Percentiles rank a stretch among this genome's conserved stretches.
Evolutionary conservation across 1,140 invertebrate species (phyloP).

Genomic region (Halictus rubicundus): DNA sequence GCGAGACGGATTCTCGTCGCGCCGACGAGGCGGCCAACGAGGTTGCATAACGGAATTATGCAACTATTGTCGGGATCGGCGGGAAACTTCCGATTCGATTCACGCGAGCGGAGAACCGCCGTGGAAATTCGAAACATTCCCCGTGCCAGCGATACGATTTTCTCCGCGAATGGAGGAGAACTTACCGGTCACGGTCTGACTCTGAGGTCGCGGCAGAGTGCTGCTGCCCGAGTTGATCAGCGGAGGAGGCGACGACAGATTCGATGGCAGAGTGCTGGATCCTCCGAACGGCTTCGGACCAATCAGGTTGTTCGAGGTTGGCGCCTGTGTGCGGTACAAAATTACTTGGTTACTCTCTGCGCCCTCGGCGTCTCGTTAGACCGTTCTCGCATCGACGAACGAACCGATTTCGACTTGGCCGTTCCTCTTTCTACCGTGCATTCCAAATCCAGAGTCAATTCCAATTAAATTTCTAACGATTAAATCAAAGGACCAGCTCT

Average conservation of each 20-base stretch:
- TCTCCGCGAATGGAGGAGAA: conserved; percentile 32
- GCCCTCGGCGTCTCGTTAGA: not conserved
- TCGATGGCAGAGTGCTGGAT: conserved; percentile 73
- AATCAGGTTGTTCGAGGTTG: conserved; percentile 72
- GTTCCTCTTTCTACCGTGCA: too few species aligned
- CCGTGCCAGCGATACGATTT: not conserved
- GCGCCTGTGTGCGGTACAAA: conserved; percentile 65
- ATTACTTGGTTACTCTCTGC: conserved; percentile 3
- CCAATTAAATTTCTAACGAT: too few species aligned
- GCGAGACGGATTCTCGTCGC: not conserved
- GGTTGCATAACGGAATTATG: conserved; percentile 19
- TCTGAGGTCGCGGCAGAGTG: conserved; percentile 77
- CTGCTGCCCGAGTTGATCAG: conserved; percentile 75
- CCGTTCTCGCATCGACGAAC: not conserved
- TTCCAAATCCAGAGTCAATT: too few species aligned
- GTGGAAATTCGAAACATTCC: not conserved
- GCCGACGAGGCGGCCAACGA: not conserved
- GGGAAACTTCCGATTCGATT: not conserved
- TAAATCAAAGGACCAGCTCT: too few species aligned
- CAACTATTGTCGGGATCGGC: not conserved
- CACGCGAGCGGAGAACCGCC: too few species aligned
- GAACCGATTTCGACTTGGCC: too few species aligned
- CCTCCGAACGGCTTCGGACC: conserved; percentile 84
- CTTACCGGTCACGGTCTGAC: conserved; percentile 78
- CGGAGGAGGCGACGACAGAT: conserved; percentile 70